Percentiles rank a stretch among this genome's conserved stretches.
phyloP scores from a whole-genome alignment of 2,888 invertebrate genomes.

The Xestia xanthographa region DNA sequence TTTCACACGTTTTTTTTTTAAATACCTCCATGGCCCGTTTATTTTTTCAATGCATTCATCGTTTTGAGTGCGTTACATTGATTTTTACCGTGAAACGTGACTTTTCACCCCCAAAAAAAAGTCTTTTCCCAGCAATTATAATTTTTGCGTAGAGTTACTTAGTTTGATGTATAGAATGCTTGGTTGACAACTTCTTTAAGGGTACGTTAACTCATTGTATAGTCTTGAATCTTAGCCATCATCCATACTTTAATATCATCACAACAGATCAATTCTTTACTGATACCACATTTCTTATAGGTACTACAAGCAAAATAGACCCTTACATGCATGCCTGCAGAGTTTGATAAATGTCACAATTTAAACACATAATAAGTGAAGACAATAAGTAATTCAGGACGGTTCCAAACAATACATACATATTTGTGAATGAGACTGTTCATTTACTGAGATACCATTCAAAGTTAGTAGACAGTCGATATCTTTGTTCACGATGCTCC shows the following conservation, averaged over 20 bases:
- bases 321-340: not conserved
- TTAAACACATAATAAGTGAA: constrained; percentile 29
- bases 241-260: not conserved
- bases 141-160: no score
- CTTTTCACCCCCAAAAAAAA: no score
- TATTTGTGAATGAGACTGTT: constrained; percentile 80
- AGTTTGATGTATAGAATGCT: no score
- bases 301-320: not conserved
- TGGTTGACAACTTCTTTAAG: no score
- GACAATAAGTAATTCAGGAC: constrained; percentile 60
- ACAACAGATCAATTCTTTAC: not conserved
- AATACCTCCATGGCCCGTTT: no score
- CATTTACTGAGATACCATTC: constrained; percentile 86
- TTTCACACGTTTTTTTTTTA: no score
- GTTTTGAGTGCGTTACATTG: no score
- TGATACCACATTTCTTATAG: no score
- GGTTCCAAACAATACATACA: constrained; percentile 67
- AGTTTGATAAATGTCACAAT: constrained; percentile 23
- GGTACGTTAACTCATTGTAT: no score
- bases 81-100: no score
- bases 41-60: no score
- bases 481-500: constrained; percentile 80
- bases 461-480: constrained; percentile 82
- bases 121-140: no score
- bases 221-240: not conserved